A percentile compares a stretch with the other conserved stretches of the same genome.
Conservation (phyloP, 2,797 vertebrate genomes). For the Molossus molossus region DNA sequence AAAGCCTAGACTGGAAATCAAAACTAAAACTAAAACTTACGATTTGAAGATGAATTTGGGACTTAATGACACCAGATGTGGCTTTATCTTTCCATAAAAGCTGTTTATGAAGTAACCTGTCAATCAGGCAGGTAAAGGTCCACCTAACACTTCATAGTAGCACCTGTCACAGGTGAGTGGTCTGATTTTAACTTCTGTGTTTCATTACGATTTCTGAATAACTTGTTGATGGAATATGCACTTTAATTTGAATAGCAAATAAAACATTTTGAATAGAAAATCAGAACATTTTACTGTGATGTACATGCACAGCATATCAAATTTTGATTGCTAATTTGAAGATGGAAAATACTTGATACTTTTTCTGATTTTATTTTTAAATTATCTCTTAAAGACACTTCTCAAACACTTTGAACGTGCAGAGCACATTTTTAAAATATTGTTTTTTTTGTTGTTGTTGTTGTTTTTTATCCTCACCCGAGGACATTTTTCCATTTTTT, state of each 20-base stretch:
- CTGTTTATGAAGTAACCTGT: not conserved
- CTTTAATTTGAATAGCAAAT: constrained; percentile 65
- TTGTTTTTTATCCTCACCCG: no score
- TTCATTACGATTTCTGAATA: constrained; percentile 13
- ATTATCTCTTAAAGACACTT: constrained; percentile 28
- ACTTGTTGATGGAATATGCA: not conserved
- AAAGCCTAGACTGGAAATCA: not conserved
- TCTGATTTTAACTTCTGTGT: constrained; percentile 46
- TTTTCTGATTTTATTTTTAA: constrained; percentile 58
- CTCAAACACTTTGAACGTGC: not conserved
- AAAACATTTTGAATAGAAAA: constrained; percentile 39
- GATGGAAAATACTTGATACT: constrained; percentile 28
- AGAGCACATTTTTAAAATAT: not conserved
- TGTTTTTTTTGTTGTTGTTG: no score
- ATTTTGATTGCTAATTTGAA: constrained; percentile 18
- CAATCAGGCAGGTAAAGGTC: not conserved
- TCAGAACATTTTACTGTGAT: constrained; percentile 5
- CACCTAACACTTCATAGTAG: not conserved
- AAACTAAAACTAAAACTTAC: not conserved
- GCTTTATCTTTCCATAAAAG: not conserved
- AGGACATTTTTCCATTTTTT: no score
- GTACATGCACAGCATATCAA: not conserved
- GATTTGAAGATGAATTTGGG: not conserved
- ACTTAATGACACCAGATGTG: not conserved
- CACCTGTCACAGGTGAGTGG: not conserved